Base-by-base conservation (phyloP, 2,888 invertebrate species). In the Ormyrus labotus region DNA sequence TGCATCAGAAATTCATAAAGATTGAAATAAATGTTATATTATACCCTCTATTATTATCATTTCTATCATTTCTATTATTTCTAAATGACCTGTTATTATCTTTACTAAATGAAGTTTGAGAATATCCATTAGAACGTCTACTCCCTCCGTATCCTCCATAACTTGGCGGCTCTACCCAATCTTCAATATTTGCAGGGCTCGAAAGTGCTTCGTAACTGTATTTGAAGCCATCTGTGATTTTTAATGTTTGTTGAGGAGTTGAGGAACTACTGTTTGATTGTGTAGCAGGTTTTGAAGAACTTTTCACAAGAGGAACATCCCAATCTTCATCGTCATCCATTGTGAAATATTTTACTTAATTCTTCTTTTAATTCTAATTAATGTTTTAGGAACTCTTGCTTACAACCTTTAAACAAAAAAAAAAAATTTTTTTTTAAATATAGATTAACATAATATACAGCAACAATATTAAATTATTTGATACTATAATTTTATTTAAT, bases 151-250 rank as follows among this genome's bases (percentile, higher is more conserved):
- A 58, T 6, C 64, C 58, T 53, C 74, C 78, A 70, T 72, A 82
- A 3, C 81, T 73, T 34, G 81, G 65, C 7, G 73, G 65, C 51
- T 83, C 82, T 1, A 77, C 53, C 82, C 82, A 83, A 57, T 83
- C 82, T 2, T 83, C 82, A 70, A 83, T 79, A 73, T 83, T 83
- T 10, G 82, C 82, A 34, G 82, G 82, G 57, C 82, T 83, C 51
- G 81, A 69, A 9, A 61, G 57, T 34, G 82, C 82, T 71, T 83
- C 82, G 51, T 83, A 83, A 61, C 82, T 83, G 34, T 83, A 83
- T 51, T 76, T 83, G 11, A 70, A 83, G 10, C 82, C 81, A 77
- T 83, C 82, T 2, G 82, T 80, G 5, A 81, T 81, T 77, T 79
- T 81, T 10, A 83, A 77, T 4, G 81, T 81, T 57, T 71, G 70